Conservation (phyloP, 1,140 invertebrate species). For the Sitodiplosis mosellana region DNA sequence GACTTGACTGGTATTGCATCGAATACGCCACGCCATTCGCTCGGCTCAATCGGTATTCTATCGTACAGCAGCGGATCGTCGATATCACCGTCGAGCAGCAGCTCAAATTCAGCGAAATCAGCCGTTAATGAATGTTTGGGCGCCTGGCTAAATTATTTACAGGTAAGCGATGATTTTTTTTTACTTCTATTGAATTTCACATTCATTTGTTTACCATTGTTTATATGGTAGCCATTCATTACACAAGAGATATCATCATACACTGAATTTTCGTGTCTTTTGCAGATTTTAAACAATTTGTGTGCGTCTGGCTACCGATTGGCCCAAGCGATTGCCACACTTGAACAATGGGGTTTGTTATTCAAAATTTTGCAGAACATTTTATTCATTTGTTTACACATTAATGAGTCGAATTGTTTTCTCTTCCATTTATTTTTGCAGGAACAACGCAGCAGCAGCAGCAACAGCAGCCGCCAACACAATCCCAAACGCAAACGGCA, state of each 20-base stretch:
- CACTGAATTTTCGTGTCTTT: no score
- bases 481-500: constrained; percentile 1
- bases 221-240: no score
- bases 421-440: neutral
- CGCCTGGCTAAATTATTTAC: constrained; percentile 42
- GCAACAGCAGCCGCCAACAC: neutral
- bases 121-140: constrained; percentile 40
- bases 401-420: neutral
- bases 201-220: constrained; percentile 2
- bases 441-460: neutral
- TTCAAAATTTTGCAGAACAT: no score
- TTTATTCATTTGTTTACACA: no score
- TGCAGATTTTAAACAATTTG: constrained; percentile 11
- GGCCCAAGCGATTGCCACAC: constrained; percentile 10
- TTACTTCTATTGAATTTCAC: constrained; percentile 2
- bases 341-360: constrained; percentile 10
- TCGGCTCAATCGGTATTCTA: constrained; percentile 6
- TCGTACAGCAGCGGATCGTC: constrained; percentile 14
- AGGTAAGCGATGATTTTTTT: no score
- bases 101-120: constrained; percentile 18
- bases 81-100: constrained; percentile 10
- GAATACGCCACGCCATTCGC: neutral
- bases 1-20: neutral
- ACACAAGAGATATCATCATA: no score
- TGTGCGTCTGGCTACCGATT: constrained; percentile 13